A percentile compares a stretch with the other conserved stretches of the same genome.
Conservation (phyloP, 2,113 vertebrate genomes). For the Petroica traversi region DNA sequence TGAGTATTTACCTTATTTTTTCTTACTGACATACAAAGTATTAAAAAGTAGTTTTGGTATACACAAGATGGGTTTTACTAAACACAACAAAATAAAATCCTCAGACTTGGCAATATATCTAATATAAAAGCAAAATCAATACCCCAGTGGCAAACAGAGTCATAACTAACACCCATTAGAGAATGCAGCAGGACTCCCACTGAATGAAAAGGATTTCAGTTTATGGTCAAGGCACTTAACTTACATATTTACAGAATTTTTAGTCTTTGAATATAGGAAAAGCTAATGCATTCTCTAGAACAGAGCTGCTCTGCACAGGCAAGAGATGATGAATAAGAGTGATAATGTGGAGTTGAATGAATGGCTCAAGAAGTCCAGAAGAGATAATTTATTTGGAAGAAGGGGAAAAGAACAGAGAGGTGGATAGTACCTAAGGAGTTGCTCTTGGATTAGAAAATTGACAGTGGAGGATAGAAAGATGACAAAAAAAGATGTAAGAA, state of each 20-base stretch:
- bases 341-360: neutral
- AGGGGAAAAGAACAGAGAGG: neutral
- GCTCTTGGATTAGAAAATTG: neutral
- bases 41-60: neutral
- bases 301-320: neutral
- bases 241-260: neutral
- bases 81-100: neutral
- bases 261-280: neutral
- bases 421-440: neutral
- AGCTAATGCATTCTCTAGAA: neutral
- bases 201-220: neutral
- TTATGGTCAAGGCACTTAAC: neutral
- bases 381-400: neutral
- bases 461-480: neutral
- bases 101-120: neutral
- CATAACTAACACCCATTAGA: neutral
- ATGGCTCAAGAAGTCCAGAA: neutral
- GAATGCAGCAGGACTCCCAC: neutral
- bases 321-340: neutral
- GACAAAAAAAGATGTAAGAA: neutral
- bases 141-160: neutral
- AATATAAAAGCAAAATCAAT: neutral
- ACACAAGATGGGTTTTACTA: neutral
- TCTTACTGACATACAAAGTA: neutral
- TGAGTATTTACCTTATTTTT: neutral